Conservation (phyloP, 2,888 invertebrate genomes). For the Oxycera nigricornis region DNA sequence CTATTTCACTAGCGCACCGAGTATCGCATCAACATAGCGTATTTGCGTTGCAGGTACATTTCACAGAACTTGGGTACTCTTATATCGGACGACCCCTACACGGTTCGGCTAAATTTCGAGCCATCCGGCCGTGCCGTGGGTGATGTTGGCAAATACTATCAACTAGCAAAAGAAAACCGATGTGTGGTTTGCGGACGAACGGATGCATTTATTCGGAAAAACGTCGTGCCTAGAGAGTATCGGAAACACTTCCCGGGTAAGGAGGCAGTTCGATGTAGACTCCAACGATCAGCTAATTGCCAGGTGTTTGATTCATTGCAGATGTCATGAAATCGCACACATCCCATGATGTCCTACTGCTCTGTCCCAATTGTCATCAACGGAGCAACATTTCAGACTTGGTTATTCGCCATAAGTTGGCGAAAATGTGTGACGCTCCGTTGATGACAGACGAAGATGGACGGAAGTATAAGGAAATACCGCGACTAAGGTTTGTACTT, state of each 20-base stretch:
- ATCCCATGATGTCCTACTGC: slow-evolving; percentile 79
- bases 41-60: slow-evolving; percentile 56
- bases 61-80: slow-evolving; percentile 63
- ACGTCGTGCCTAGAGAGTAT: slow-evolving; percentile 84
- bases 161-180: slow-evolving; percentile 73
- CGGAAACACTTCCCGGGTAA: slow-evolving; percentile 76
- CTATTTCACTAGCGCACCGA: not conserved
- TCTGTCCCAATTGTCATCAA: slow-evolving; percentile 77
- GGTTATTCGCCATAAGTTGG: slow-evolving; percentile 67
- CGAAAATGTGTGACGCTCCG: slow-evolving; percentile 70
- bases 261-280: slow-evolving; percentile 39
- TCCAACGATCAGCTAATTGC: not conserved
- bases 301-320: slow-evolving; percentile 54
- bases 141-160: slow-evolving; percentile 76
- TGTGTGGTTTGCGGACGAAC: slow-evolving; percentile 80
- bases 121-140: slow-evolving; percentile 77
- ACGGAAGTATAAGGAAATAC: slow-evolving; percentile 59
- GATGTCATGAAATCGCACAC: slow-evolving; percentile 80
- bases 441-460: slow-evolving; percentile 59
- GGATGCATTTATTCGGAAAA: slow-evolving; percentile 76
- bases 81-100: slow-evolving; percentile 64
- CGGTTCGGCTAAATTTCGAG: slow-evolving; percentile 77
- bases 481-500: slow-evolving; percentile 52
- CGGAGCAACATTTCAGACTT: slow-evolving; percentile 72
- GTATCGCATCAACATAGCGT: not conserved